Evolutionary conservation across 2,113 vertebrate species (phyloP), one percentile per base, ranked within the genome.

Genomic region (Propithecus coquereli): DNA sequence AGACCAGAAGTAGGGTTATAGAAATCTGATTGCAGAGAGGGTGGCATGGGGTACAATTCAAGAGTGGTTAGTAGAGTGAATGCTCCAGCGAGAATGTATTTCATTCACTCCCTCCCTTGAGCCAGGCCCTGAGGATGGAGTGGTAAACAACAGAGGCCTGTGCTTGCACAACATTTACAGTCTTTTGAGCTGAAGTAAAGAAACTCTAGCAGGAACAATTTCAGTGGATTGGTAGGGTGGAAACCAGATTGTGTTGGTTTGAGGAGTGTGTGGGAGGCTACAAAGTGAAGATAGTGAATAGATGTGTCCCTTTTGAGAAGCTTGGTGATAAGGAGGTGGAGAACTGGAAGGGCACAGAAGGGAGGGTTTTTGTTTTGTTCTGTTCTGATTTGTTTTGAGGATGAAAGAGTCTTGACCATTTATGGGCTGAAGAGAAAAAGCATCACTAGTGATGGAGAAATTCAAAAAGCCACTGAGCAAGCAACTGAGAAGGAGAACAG

Each of bases 251-350:
- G 18, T 86, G 22, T 80, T 91, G 50, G 30, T 30, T 77, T 87
- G 82, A 94, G 66, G 85, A 87, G 8, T 93, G 43, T 73, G 54
- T 96, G 92, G 92, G 94, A 94, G 65, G 76, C 84, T 91, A 76
- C 71, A 54, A 96, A 94, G 63, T 54, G 65, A 52, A 95, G 66
- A 76, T 47, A 87, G 73, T 61, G 50, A 66, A 34, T 25, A 87
- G 70, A 74, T 3, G 59, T 13, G 54, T 90, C 77, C 61, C 89
- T 87, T 91, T 96, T 73, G 87, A 65, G 81, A 91, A 94, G 22
- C 27, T 91, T 68, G 37, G 5, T 95, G 54, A 23, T 70, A 52
- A 79, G 61, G 61, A 66, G 61, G 79, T 63, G 90, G 68, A 63
- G 17, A 66, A 12, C 66, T 84, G 54, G 66, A 73, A 82, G 61